phyloP scores from a whole-genome alignment of 1,140 invertebrate species.

The Caenorhabditis brenneri region DNA sequence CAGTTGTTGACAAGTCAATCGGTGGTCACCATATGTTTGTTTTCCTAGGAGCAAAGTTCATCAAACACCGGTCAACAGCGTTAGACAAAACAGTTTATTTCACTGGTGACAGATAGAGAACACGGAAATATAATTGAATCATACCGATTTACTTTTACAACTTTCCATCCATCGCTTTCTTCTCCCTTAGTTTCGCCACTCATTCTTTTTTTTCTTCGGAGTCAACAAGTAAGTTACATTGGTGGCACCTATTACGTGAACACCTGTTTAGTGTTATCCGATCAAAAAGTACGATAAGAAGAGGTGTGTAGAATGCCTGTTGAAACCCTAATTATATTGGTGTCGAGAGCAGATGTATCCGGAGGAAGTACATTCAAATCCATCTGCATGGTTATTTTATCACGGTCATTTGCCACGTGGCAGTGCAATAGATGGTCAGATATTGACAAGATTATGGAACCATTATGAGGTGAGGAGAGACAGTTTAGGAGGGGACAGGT shows the following conservation, averaged over 20 bases:
- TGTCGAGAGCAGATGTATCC: conserved; percentile 34
- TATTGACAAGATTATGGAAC: not conserved
- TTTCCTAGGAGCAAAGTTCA: too few relatives aligned
- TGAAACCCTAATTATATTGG: not conserved
- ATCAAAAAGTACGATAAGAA: not conserved
- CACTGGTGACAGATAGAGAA: too few relatives aligned
- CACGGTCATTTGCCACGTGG: not conserved
- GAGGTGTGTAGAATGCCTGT: not conserved
- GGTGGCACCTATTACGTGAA: not conserved
- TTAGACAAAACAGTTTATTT: too few relatives aligned
- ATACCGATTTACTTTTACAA: too few relatives aligned
- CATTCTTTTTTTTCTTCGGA: not conserved
- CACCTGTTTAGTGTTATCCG: conserved; percentile 12
- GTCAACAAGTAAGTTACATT: not conserved
- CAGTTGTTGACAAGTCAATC: too few relatives aligned
- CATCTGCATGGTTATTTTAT: not conserved
- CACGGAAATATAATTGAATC: too few relatives aligned
- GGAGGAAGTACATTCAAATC: not conserved
- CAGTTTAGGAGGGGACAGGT: not conserved
- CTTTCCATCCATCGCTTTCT: too few relatives aligned
- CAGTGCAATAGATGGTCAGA: not conserved
- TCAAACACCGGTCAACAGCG: too few relatives aligned
- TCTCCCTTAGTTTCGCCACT: not conserved
- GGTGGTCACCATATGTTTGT: too few relatives aligned
- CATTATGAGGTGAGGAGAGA: not conserved